phyloP scores from a whole-genome alignment of 2,888 invertebrate genomes.

The Ophion obscuratus region DNA sequence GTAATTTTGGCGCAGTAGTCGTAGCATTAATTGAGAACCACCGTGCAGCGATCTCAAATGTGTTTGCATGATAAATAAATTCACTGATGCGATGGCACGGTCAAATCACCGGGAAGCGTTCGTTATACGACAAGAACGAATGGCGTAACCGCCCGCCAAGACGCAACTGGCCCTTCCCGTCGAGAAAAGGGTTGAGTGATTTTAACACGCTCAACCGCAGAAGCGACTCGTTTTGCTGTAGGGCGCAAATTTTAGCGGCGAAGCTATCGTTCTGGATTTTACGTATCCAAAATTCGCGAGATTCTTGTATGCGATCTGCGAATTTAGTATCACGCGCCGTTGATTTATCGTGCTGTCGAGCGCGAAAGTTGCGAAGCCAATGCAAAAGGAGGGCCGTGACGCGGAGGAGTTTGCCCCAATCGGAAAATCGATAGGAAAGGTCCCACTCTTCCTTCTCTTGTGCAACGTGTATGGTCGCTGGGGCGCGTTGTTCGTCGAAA shows the following conservation, averaged over 20 bases:
- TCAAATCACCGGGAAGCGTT: conserved; percentile 48
- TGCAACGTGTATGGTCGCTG: neutral
- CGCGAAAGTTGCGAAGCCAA: no score
- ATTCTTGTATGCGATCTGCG: neutral
- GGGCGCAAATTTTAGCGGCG: conserved; percentile 20
- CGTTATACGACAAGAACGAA: neutral
- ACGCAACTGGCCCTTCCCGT: conserved; percentile 19
- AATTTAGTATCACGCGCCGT: no score
- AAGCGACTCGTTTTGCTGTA: neutral
- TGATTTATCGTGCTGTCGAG: no score
- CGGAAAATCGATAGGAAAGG: conserved; percentile 2
- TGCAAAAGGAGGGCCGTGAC: no score
- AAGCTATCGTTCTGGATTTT: conserved; percentile 5
- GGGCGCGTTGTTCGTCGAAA: conserved; percentile 1
- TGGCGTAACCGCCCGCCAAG: neutral
- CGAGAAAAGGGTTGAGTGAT: conserved; percentile 45
- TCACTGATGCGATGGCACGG: conserved; percentile 36
- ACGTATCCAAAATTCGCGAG: no score
- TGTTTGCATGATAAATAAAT: conserved; percentile 51
- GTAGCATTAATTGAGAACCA: conserved; percentile 43
- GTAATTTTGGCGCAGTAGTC: conserved; percentile 38
- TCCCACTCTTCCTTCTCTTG: conserved; percentile 15
- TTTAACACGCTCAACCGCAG: conserved; percentile 28
- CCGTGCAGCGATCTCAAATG: conserved; percentile 50
- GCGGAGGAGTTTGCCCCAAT: conserved; percentile 18